Evolutionary conservation across 2,113 vertebrate genomes (phyloP).

Genomic region (Setophaga kirtlandii): DNA sequence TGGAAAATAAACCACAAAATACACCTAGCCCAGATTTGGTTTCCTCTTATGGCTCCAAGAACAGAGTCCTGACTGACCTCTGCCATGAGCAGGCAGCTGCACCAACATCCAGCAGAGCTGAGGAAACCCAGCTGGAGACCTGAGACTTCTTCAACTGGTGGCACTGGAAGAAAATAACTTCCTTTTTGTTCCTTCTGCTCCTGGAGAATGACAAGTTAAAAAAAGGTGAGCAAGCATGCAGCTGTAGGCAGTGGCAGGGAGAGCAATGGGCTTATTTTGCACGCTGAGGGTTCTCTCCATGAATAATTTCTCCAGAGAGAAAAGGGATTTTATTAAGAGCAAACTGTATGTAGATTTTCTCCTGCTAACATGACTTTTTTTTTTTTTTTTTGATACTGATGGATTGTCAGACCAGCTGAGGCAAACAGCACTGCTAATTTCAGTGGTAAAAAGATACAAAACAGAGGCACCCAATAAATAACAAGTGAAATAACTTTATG

Average conservation of each 20-base stretch:
- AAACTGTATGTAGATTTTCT: not conserved
- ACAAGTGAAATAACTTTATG: not conserved
- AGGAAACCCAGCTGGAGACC: not conserved
- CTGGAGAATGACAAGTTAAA: not conserved
- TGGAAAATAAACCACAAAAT: not conserved
- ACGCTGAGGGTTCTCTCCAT: not conserved
- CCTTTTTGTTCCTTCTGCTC: not conserved
- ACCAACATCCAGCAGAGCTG: not conserved
- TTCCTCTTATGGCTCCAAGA: not conserved
- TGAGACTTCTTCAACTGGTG: not conserved
- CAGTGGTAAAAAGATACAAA: not conserved
- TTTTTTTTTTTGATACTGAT: not conserved
- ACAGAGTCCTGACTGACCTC: not conserved
- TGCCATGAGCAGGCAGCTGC: rapidly evolving
- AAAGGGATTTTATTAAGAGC: not conserved
- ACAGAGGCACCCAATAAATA: not conserved
- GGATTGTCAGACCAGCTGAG: conserved; percentile 6
- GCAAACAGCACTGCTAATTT: not conserved
- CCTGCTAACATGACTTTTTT: not conserved
- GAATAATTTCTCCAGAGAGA: conserved; percentile 8
- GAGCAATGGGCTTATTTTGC: not conserved
- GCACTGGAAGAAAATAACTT: not conserved
- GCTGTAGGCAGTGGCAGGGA: not conserved
- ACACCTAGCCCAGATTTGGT: not conserved
- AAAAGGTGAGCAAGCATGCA: not conserved